Evolutionary conservation across 2,888 invertebrate genomes (phyloP).

Genomic region (Trichopria drosophilae): DNA sequence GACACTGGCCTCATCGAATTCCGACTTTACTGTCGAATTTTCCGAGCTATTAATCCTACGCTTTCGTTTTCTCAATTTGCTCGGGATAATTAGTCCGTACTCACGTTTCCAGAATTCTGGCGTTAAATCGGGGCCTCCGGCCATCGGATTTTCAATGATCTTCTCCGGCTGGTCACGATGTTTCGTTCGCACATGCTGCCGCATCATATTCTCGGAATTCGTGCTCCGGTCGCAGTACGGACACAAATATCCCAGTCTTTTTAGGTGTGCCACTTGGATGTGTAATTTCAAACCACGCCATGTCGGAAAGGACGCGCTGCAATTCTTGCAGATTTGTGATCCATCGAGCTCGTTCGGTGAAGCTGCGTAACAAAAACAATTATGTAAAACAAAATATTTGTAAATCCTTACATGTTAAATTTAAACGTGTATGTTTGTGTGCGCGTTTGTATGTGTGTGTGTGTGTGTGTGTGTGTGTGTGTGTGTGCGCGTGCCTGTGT

Average conservation of each 20-base stretch:
- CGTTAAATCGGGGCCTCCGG: conserved; percentile 40
- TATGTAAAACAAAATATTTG: neutral
- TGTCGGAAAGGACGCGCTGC: conserved; percentile 43
- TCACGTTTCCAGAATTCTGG: conserved; percentile 53
- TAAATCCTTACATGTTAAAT: too few relatives aligned
- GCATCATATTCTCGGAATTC: conserved; percentile 45
- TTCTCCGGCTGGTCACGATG: conserved; percentile 43
- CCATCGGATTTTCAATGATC: conserved; percentile 43
- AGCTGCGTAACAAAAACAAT: neutral
- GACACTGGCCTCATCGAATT: neutral
- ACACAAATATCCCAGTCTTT: conserved; percentile 46
- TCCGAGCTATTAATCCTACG: conserved; percentile 15
- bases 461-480: too few relatives aligned
- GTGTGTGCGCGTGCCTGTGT: too few relatives aligned
- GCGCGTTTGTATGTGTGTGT: too few relatives aligned
- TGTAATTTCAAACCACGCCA: conserved; percentile 53
- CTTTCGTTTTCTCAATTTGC: conserved; percentile 40
- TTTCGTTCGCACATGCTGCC: conserved; percentile 47
- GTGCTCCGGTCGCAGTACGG: conserved; percentile 52
- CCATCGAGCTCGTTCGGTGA: neutral
- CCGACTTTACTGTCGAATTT: conserved; percentile 7
- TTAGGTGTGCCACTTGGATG: conserved; percentile 49
- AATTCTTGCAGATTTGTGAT: conserved; percentile 53
- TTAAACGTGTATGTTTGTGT: too few relatives aligned
- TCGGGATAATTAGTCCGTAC: conserved; percentile 44